Evolutionary conservation across 2,113 vertebrate genomes (phyloP).

Genomic region (Aegypius monachus): DNA sequence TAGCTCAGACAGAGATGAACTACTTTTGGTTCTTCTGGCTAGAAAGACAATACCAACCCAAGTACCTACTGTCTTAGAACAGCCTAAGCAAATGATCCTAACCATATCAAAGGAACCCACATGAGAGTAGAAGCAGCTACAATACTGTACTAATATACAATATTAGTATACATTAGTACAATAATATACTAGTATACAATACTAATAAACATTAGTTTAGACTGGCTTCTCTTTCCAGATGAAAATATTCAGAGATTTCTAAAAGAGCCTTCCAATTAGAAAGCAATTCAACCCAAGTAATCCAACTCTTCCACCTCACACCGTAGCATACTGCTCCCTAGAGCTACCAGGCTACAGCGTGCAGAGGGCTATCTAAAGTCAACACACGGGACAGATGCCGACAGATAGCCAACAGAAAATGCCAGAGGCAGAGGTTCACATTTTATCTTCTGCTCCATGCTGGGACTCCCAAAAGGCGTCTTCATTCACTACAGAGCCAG

Average conservation of each 20-base stretch:
- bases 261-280: background rate
- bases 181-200: no score
- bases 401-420: background rate
- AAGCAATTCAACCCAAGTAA: background rate
- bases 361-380: background rate
- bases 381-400: background rate
- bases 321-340: fast-evolving
- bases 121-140: fast-evolving
- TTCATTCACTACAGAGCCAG: background rate
- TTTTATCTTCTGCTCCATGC: background rate
- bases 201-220: background rate
- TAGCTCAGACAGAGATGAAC: background rate
- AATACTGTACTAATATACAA: background rate
- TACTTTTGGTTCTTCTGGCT: background rate
- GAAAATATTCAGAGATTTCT: background rate
- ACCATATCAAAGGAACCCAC: background rate
- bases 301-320: background rate
- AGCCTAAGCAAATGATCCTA: background rate
- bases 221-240: background rate
- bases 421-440: background rate
- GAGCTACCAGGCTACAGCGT: background rate
- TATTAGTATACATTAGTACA: no score
- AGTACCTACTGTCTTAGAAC: background rate
- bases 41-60: background rate
- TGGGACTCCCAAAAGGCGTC: background rate